Evolutionary conservation across 2,888 invertebrate species (phyloP), one percentile per base, ranked within the genome.

Genomic region (Cotesia congregata): DNA sequence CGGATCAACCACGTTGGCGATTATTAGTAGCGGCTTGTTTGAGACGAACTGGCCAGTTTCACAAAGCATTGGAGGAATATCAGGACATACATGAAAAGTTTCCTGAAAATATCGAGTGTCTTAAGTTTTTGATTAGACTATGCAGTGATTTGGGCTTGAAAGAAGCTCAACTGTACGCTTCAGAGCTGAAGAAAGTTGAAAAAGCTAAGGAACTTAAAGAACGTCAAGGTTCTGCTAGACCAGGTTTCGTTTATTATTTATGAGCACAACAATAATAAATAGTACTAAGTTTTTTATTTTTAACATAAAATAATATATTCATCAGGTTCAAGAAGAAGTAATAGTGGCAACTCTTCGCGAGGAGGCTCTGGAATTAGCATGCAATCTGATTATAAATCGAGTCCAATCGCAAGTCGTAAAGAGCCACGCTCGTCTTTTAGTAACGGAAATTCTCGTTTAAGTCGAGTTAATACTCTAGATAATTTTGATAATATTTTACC

Each of bases 91-190:
- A 98, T 86, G 91, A 93, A 20, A 93, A 94, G 82, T 99, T 99
- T 89, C 99, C 99, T 0, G 98, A 98, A 80, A 98, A 98, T 89
- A 92, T 96, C 0, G 97, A 98, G 87, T 98, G 98, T 90, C 90
- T 98, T 73, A 95, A 96, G 89, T 93, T 96, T 87, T 91, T 98
- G 84, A 95, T 97, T n/a, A 93, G 96, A 82, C 90, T 98, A 71
- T 95, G 96, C 86, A 95, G 94, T 59, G 97, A 98, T 87, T 92
- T 98, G 85, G 98, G 98, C 0, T 92, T 98, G 86, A 93, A 95
- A 61, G 98, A 99, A 86, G 95, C 97, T 0, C 94, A 95, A 80
- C 93, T 95, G 20, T 98, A 98, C 91, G 92, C 94, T 0, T 91
- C 93, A 59, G 97, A 97, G 86, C 91, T 98, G 87, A 95, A 96